Percentiles rank a stretch among this genome's conserved stretches.
Evolutionary conservation across 1,140 invertebrate species (phyloP).

Genomic region (Venustaconcha ellipsiformis): DNA sequence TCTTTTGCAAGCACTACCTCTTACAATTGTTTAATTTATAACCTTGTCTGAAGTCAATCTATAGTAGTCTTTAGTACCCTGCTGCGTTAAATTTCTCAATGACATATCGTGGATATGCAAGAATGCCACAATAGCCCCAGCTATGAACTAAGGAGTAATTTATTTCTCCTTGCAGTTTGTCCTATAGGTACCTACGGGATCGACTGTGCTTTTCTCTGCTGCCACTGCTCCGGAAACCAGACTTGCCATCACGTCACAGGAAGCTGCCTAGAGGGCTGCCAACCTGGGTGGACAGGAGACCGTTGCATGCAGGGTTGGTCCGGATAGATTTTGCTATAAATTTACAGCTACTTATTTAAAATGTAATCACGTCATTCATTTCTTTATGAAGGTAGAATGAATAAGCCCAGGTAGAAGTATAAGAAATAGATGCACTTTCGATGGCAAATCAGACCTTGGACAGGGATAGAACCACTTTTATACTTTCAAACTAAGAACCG

Average conservation of each 20-base stretch:
- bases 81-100: background rate
- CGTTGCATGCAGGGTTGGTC: constrained; percentile 39
- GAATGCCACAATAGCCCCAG: background rate
- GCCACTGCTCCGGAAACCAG: constrained; percentile 36
- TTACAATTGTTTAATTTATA: background rate
- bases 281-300: constrained; percentile 40
- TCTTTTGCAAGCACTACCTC: no score
- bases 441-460: no score
- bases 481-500: background rate
- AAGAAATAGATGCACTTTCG: no score
- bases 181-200: constrained; percentile 37
- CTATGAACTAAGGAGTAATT: background rate
- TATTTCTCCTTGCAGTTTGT: constrained; percentile 34
- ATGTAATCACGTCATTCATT: no score
- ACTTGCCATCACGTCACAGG: constrained; percentile 52
- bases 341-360: no score
- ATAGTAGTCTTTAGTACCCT: background rate
- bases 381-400: no score
- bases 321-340: background rate
- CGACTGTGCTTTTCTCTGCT: constrained; percentile 41
- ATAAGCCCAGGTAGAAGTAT: no score
- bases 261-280: constrained; percentile 39
- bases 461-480: no score
- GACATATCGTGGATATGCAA: background rate
- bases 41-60: background rate